These are phyloP conservation scores for Anolis apletophallus DNA, from an alignment of 2,797 vertebrate species.

Conservation along the genomic window DNA sequence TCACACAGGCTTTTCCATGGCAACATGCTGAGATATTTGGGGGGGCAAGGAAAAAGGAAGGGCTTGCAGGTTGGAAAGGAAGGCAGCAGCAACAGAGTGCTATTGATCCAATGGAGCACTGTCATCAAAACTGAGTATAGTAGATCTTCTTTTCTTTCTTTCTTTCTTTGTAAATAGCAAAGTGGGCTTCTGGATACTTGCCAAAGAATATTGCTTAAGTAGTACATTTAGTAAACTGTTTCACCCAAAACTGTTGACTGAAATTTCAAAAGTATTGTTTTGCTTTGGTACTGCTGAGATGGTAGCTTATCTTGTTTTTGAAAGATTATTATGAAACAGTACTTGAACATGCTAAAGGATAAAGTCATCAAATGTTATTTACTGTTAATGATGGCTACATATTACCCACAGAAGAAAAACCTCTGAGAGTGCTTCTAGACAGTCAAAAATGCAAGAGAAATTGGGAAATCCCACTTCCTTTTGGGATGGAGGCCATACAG, in stretches of 20 bases:
- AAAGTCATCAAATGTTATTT: background rate
- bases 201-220: constrained; percentile 17
- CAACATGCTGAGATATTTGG: constrained; percentile 45
- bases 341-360: background rate
- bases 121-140: background rate
- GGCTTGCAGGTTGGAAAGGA: constrained; percentile 27
- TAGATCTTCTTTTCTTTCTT: background rate
- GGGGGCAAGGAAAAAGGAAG: constrained; percentile 40
- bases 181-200: constrained; percentile 12
- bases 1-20: constrained; percentile 54
- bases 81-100: background rate
- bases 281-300: constrained; percentile 43
- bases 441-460: too few species aligned
- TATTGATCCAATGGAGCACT: background rate
- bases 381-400: background rate
- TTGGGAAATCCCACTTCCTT: too few species aligned
- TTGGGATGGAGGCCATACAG: too few species aligned
- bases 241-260: constrained; percentile 16
- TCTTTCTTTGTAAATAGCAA: constrained; percentile 21
- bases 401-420: background rate
- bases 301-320: constrained; percentile 51
- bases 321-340: constrained; percentile 51
- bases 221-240: constrained; percentile 22
- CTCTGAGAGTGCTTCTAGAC: too few species aligned
- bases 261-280: constrained; percentile 43